phyloP scores from a whole-genome alignment of 2,113 vertebrate species.

The Psophia crepitans region DNA sequence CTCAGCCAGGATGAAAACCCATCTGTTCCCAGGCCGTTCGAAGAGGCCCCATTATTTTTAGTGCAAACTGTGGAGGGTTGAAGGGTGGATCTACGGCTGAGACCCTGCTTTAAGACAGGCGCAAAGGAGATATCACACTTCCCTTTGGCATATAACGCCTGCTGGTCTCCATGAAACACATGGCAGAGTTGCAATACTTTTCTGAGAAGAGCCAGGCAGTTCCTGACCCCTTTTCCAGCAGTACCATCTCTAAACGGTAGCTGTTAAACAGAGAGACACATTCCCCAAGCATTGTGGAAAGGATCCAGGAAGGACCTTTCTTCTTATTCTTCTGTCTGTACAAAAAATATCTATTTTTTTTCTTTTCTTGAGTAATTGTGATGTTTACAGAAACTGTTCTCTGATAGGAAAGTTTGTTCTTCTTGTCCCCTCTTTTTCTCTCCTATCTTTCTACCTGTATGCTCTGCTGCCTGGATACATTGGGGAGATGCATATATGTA shows the following conservation, averaged over 20 bases:
- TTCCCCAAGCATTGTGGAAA: neutral
- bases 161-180: neutral
- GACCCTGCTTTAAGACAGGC: neutral
- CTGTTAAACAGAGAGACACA: neutral
- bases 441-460: neutral
- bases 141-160: neutral
- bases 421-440: rapidly evolving
- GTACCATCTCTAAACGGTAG: neutral
- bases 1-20: neutral
- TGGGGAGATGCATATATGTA: too few species aligned
- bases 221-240: neutral
- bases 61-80: neutral
- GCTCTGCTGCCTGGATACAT: neutral
- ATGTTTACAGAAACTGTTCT: neutral
- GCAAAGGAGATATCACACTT: neutral
- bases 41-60: neutral
- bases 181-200: neutral
- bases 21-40: neutral
- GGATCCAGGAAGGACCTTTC: neutral
- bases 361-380: neutral
- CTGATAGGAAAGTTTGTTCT: neutral
- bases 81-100: neutral
- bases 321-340: neutral
- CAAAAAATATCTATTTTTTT: neutral
- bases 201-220: neutral